Base-by-base conservation (phyloP, 2,113 vertebrate species). In the Tachysurus vachellii region DNA sequence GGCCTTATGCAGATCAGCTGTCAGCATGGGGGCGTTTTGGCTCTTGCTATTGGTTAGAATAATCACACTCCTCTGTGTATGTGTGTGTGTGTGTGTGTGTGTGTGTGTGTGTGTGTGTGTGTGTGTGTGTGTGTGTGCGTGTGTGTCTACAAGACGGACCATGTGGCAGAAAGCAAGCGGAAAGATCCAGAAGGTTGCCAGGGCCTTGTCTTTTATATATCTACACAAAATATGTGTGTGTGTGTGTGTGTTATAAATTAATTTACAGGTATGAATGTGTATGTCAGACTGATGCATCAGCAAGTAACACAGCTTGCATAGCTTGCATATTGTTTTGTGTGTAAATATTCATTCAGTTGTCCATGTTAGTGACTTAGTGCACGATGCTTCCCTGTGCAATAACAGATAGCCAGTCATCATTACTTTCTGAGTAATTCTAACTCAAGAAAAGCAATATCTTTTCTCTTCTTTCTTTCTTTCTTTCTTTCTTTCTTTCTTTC, bases 1-100 rank as follows among this genome's bases (percentile, higher is more conserved):
- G 47, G 47, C 82, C 12, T 83, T 84, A 87, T 87, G 81, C 86
- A 87, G 81, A 87, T 87, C 28, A 83, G 81, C 82, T 84, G 71
- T 84, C 81, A 87, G 71, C 81, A 87, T 77, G 57, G 47, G 71
- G 47, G 71, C 36, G 71, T 66, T 68, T 83, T 57, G 59, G 59
- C 81, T 83, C 81, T 36, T 79, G 71, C 47, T 59, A 76, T 44
- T 76, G 68, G 86, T 31, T 71, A 80, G 75, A 68, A 80, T 86
- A 73, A 82, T 82, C 80, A 68, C 57, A 71, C 36, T 82, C 56
- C 31, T 42, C 10, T 87, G 23, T 75, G 56, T 47, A 21, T 64
- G 57, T 73, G 36, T 82, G 47, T 73, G 26, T 76, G n/a, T 44
- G 68, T 61, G 13, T 53, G 56, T 61, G 79, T 83, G 28, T 23